Evolutionary conservation across 2,888 invertebrate genomes (phyloP).

Genomic region (Pristionchus japonicus): DNA sequence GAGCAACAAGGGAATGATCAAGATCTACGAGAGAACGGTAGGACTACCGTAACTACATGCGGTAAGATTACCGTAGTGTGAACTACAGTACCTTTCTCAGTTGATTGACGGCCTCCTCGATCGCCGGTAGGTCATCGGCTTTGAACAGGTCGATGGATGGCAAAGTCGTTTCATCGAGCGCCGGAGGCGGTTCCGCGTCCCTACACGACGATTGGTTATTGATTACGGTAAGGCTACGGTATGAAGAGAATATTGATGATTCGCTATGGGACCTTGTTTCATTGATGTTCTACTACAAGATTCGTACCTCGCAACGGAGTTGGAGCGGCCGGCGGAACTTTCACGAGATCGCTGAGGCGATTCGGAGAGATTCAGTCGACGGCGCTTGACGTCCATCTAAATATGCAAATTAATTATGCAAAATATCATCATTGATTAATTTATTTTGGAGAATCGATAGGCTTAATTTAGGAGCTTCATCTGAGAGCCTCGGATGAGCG

Average conservation of each 20-base stretch:
- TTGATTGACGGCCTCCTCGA: constrained; percentile 19
- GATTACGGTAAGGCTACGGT: too few species aligned
- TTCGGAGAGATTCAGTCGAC: neutral
- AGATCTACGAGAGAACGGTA: too few species aligned
- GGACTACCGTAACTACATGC: too few species aligned
- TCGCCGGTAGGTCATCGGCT: neutral
- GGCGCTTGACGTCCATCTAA: constrained; percentile 28
- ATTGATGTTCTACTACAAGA: neutral
- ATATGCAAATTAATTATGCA: too few species aligned
- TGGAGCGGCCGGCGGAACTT: constrained; percentile 20
- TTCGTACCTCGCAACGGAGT: neutral
- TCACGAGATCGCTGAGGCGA: constrained; percentile 16
- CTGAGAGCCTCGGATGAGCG: neutral
- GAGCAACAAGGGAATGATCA: too few species aligned
- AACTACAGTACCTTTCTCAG: constrained; percentile 16
- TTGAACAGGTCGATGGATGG: constrained; percentile 5
- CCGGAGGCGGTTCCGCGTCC: constrained; percentile 7
- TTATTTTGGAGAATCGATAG: neutral
- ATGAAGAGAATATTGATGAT: neutral
- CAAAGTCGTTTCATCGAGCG: neutral
- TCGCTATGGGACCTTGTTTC: neutral
- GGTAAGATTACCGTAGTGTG: too few species aligned
- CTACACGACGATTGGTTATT: neutral
- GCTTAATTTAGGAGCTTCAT: neutral
- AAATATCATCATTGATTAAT: neutral